These are phyloP conservation scores for Berghia stephanieae DNA, from an alignment of 1,140 invertebrate genomes.

Conservation along the genomic window DNA sequence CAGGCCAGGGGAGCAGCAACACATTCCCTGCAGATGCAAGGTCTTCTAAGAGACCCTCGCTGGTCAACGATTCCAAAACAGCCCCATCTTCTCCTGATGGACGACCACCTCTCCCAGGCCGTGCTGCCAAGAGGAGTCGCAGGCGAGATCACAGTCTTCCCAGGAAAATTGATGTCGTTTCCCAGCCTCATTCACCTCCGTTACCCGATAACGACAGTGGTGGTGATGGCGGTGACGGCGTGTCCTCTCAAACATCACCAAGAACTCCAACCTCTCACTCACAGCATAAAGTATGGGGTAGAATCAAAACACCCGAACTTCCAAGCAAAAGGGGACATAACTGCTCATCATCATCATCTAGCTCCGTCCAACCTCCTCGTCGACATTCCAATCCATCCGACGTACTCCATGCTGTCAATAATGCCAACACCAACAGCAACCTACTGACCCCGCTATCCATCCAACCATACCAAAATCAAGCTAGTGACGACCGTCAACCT, in stretches of 20 bases:
- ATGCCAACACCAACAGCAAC: neutral
- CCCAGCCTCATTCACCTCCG: neutral
- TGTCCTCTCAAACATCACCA: no score
- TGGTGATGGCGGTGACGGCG: no score
- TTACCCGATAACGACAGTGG: no score
- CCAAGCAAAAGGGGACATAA: neutral
- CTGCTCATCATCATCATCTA: neutral
- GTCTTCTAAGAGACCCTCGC: neutral
- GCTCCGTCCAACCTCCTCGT: neutral
- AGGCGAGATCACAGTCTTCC: conserved; percentile 28
- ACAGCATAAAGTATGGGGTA: no score
- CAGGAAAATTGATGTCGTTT: conserved; percentile 20
- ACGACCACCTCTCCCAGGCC: conserved; percentile 16
- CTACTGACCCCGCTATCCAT: neutral
- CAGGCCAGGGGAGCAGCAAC: neutral
- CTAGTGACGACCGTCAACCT: neutral
- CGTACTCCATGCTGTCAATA: conserved; percentile 3
- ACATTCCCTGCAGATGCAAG: neutral
- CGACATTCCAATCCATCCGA: conserved; percentile 23
- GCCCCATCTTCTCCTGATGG: neutral
- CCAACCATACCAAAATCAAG: neutral
- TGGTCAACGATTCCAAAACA: neutral
- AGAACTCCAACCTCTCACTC: no score
- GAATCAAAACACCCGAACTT: no score
- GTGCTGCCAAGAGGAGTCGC: neutral